These are phyloP conservation scores for Epinephelus malabaricus DNA, from an alignment of 2,797 vertebrate species.

Conservation along the genomic window DNA sequence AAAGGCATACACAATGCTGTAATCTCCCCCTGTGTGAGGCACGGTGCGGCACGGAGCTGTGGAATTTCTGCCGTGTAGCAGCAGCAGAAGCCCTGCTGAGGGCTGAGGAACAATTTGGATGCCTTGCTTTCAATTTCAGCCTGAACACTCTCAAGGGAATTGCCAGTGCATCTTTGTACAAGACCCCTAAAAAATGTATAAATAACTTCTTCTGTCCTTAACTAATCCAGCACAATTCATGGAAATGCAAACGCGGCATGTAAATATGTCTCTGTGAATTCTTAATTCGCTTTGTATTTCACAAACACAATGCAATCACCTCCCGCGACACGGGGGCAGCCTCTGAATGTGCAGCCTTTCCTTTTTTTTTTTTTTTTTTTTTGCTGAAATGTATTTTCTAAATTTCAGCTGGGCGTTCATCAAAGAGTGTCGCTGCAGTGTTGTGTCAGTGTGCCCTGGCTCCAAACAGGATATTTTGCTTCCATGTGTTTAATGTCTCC, in stretches of 20 bases:
- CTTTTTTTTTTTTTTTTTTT: constrained; percentile 5
- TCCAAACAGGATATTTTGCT: constrained; percentile 51
- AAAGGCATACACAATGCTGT: constrained; percentile 63
- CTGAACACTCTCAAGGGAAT: constrained; percentile 43
- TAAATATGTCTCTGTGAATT: constrained; percentile 30
- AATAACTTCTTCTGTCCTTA: neutral
- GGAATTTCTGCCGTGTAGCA: constrained; percentile 61
- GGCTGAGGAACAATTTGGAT: constrained; percentile 69
- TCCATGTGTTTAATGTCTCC: constrained; percentile 57
- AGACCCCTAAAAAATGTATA: constrained; percentile 4
- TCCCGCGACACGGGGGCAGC: constrained; percentile 11
- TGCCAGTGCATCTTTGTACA: constrained; percentile 34
- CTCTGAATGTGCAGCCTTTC: constrained; percentile 17
- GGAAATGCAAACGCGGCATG: constrained; percentile 1
- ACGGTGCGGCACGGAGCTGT: constrained; percentile 34
- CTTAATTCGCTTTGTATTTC: constrained; percentile 46
- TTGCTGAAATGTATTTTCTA: constrained; percentile 24
- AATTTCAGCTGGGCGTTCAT: constrained; percentile 39
- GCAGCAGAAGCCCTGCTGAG: constrained; percentile 67
- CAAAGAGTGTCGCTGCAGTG: constrained; percentile 32
- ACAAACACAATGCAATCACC: constrained; percentile 41
- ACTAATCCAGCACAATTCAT: constrained; percentile 26
- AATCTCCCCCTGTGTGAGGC: constrained; percentile 58
- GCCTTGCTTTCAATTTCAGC: constrained; percentile 68
- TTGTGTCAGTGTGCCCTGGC: constrained; percentile 42